phyloP scores from a whole-genome alignment of 2,888 invertebrate species.

The Trachelus troglodyta region DNA sequence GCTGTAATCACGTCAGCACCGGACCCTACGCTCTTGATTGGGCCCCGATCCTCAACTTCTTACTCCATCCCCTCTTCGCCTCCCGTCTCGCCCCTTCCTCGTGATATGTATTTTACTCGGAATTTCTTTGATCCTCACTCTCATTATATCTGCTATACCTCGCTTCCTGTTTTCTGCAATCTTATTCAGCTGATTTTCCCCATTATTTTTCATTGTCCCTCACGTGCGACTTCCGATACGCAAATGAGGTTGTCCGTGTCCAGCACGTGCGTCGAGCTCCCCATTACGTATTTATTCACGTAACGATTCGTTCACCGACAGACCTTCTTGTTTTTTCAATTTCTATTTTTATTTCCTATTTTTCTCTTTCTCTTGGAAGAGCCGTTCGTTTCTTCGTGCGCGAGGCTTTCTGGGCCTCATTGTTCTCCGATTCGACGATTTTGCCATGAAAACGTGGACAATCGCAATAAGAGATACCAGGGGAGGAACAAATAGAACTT shows the following conservation, averaged over 20 bases:
- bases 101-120: slow-evolving; percentile 4
- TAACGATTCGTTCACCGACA: not conserved
- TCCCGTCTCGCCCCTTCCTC: slow-evolving; percentile 17
- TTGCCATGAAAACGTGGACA: not conserved
- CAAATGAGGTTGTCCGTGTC: slow-evolving; percentile 64
- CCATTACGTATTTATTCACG: not conserved
- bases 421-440: not conserved
- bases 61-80: slow-evolving; percentile 7
- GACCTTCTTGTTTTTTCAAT: slow-evolving; percentile 18
- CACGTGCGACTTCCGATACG: slow-evolving; percentile 56
- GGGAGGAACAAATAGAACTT: not conserved
- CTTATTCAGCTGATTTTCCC: not conserved
- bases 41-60: slow-evolving; percentile 30
- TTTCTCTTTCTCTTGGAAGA: not conserved
- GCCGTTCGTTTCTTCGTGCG: not conserved
- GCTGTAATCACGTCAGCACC: slow-evolving; percentile 60
- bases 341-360: slow-evolving; percentile 9
- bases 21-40: slow-evolving; percentile 57
- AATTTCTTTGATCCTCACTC: slow-evolving; percentile 6
- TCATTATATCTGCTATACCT: slow-evolving; percentile 8
- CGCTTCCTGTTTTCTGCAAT: slow-evolving; percentile 12
- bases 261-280: slow-evolving; percentile 50
- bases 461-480: not conserved
- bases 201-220: slow-evolving; percentile 18
- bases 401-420: not conserved